phyloP scores from a whole-genome alignment of 2,888 invertebrate genomes.

The Prosapia bicincta region DNA sequence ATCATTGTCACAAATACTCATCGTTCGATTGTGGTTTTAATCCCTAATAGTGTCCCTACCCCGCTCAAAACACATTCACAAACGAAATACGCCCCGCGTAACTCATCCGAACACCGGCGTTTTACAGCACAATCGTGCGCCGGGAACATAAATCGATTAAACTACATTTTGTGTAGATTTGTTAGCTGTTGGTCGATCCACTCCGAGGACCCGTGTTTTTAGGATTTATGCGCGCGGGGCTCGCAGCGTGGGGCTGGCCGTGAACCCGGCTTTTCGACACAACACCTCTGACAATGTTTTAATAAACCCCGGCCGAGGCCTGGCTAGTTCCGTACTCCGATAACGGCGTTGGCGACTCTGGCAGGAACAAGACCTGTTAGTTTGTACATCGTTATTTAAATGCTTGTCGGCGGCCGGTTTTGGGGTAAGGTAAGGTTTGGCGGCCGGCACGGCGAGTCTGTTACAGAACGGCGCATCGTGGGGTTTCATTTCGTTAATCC shows the following conservation, averaged over 20 bases:
- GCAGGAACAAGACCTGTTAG: background rate
- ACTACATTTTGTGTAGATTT: background rate
- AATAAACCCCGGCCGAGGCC: background rate
- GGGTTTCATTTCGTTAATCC: too few relatives aligned
- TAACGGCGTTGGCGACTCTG: background rate
- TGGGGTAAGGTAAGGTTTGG: too few relatives aligned
- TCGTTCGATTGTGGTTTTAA: too few relatives aligned
- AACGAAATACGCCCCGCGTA: background rate
- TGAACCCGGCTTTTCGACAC: background rate
- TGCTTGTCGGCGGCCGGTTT: background rate
- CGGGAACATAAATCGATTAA: background rate
- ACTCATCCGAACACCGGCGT: background rate
- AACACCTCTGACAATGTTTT: background rate
- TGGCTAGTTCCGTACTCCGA: background rate
- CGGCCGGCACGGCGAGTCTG: too few relatives aligned
- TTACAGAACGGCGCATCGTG: too few relatives aligned
- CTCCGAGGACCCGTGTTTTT: background rate
- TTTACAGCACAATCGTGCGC: background rate
- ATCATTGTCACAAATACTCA: too few relatives aligned
- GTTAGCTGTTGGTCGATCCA: background rate
- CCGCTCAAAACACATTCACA: background rate
- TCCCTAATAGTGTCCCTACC: too few relatives aligned
- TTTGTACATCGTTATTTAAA: background rate
- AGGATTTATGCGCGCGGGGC: background rate
- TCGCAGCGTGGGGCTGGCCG: background rate